Base-by-base conservation (phyloP, 1,140 invertebrate genomes). In the Drosophila yakuba region DNA sequence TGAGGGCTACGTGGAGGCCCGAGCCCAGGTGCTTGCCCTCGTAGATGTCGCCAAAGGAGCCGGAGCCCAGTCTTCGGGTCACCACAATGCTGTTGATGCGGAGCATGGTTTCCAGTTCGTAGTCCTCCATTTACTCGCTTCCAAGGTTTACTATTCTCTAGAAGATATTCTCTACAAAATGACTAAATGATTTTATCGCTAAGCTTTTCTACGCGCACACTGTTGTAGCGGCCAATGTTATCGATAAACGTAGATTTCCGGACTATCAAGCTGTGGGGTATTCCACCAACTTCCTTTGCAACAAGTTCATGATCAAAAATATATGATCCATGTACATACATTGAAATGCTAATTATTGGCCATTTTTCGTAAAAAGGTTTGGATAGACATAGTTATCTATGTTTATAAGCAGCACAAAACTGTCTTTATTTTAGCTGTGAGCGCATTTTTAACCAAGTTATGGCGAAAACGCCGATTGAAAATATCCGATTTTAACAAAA, bases 21-120 rank as follows among this genome's bases (percentile, higher is more conserved):
- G 97, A 98, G 76, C 95, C 94, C 85, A 97, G 95, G 94, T 98
- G 98, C 92, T 98, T 97, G 71, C 96, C 98, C 81, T 98, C 94
- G 93, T 97, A 99, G 92, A 99, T 99, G 93, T 99, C 98, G 88
- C 98, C 98, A 93, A 99, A 99, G 6, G 98, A 98, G 74, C 98
- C 98, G 92, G 96, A 97, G 17, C 89, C 84, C 14, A 85, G 28
- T 25, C 56, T 57, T 0, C 17, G 0, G 2, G 8, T 2, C 32
- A 32, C 32, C 7, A 32, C 8, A 8, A 32, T 3, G 8, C 7
- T 32, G 32, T 32, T 32, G 8, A 32, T 8, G 32, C 32, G 32
- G 8, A 32, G 32, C 32, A 32, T 32, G 8, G 32, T 32, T 10
- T 6, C 12, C 45, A 25, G 11, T 4, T 28, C 14, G 23, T n/a